Conservation (phyloP, 2,888 invertebrate genomes). For the Scaptomyza cyrtandrae region DNA sequence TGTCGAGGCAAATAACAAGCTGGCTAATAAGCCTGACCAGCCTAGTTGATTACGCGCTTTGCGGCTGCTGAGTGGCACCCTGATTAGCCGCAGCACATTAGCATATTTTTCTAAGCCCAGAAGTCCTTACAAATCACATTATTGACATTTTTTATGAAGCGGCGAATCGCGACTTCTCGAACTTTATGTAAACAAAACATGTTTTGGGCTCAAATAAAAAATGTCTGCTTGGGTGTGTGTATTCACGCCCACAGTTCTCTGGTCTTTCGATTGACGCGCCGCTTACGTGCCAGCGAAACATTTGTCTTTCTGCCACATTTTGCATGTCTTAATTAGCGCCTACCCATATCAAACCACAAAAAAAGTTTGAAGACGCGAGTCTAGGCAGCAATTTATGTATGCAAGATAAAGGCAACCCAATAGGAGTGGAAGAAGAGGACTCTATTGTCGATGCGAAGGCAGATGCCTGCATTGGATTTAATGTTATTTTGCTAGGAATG, state of each 20-base stretch:
- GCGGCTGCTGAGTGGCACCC: constrained; percentile 21
- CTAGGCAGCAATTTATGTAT: constrained; percentile 71
- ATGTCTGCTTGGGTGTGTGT: constrained; percentile 32
- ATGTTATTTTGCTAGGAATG: constrained; percentile 10
- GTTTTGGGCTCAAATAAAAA: constrained; percentile 35
- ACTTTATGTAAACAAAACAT: constrained; percentile 49
- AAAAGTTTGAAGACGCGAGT: constrained; percentile 55
- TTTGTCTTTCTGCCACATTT: constrained; percentile 75
- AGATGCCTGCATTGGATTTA: constrained; percentile 40
- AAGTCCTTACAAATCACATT: constrained; percentile 67
- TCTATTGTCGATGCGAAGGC: constrained; percentile 32
- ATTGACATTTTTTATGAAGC: constrained; percentile 76
- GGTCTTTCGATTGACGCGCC: constrained; percentile 62
- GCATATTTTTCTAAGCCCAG: constrained; percentile 51
- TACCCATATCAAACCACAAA: constrained; percentile 33
- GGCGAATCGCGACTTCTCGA: constrained; percentile 43
- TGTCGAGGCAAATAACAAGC: constrained; percentile 61
- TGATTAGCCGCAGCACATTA: constrained; percentile 66
- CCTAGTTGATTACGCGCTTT: constrained; percentile 48
- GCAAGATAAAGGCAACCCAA: constrained; percentile 65
- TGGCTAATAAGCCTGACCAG: constrained; percentile 61
- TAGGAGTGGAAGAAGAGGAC: constrained; percentile 50
- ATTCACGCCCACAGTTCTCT: constrained; percentile 16
- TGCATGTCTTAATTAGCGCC: constrained; percentile 81
- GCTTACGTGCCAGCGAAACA: constrained; percentile 77